Evolutionary conservation across 2,888 invertebrate genomes (phyloP), one percentile per base, ranked within the genome.

Genomic region (Resseliella maxima): DNA sequence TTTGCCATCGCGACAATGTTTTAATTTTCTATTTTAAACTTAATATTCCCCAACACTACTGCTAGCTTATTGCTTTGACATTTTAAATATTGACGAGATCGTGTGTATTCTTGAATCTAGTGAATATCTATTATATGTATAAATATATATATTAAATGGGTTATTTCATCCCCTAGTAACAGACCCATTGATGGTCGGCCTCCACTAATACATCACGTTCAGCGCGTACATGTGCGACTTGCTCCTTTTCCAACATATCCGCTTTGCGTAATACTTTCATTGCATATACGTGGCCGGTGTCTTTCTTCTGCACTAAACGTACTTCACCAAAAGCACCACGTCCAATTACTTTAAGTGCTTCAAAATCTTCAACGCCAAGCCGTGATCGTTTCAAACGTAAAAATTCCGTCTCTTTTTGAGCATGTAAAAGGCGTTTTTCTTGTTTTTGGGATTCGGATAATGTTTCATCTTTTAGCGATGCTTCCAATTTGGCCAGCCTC

Each of bases 151-250:
- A n/a, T n/a, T n/a, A n/a, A n/a, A n/a, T n/a, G n/a, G n/a, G n/a
- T n/a, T n/a, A n/a, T n/a, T n/a, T n/a, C n/a, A n/a, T n/a, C n/a
- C n/a, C n/a, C n/a, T n/a, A n/a, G n/a, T n/a, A n/a, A n/a, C n/a
- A n/a, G n/a, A n/a, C 99, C 99, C 99, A 99, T 90, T 99, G 98
- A 91, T 99, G 99, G 92, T 99, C 99, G 0, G 99, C 99, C 92
- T 99, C 99, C 31, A 99, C 99, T 86, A 99, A 93, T 87, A 99
- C 97, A 92, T 99, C 99, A 87, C 99, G 94, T 92, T 99, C 99
- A 0, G 99, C 99, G 88, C 99, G 93, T 24, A 99, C 99, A 91
- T 99, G 99, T 12, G 99, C 99, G 88, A 95, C 95, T 93, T 99
- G 99, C 92, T 99, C 99, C 90, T 99, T 99, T 91, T 99, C 99